Evolutionary conservation across 2,113 vertebrate species (phyloP).

Genomic region (Polyodon spathula): DNA sequence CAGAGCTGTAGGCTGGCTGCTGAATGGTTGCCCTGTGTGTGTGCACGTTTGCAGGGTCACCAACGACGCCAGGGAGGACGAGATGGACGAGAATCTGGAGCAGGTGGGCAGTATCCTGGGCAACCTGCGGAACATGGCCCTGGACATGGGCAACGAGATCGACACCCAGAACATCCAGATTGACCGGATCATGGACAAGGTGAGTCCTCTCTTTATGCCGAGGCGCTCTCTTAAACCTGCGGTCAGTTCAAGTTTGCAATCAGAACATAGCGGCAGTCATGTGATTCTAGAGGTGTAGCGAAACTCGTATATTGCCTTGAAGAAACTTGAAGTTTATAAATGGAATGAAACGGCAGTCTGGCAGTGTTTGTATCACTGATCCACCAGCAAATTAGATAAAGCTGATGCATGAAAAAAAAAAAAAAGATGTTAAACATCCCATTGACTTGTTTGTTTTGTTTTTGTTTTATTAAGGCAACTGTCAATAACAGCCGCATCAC

Average conservation of each 20-base stretch:
- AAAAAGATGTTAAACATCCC: too few species aligned
- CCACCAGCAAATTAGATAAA: too few species aligned
- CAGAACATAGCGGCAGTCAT: too few species aligned
- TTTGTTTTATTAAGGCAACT: constrained; percentile 37
- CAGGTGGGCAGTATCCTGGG: constrained; percentile 64
- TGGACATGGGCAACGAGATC: constrained; percentile 69
- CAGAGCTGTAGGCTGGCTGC: too few species aligned
- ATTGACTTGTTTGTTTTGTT: background rate
- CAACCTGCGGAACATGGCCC: constrained; percentile 64
- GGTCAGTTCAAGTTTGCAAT: too few species aligned
- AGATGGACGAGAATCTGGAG: constrained; percentile 68
- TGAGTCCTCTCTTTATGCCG: constrained; percentile 19
- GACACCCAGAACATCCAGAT: constrained; percentile 59
- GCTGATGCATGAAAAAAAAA: too few species aligned
- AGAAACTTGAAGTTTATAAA: too few species aligned
- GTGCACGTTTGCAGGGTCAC: constrained; percentile 47
- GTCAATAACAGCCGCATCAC: constrained; percentile 60
- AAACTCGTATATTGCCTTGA: too few species aligned
- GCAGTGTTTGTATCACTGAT: too few species aligned
- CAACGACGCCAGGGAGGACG: constrained; percentile 58
- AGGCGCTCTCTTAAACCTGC: background rate
- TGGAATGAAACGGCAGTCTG: too few species aligned
- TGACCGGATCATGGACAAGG: constrained; percentile 51
- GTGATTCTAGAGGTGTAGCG: too few species aligned
- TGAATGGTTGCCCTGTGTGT: background rate